phyloP scores from a whole-genome alignment of 30 jellyfish, hydroid and myxozoan species.

The Pelagia noctiluca region DNA sequence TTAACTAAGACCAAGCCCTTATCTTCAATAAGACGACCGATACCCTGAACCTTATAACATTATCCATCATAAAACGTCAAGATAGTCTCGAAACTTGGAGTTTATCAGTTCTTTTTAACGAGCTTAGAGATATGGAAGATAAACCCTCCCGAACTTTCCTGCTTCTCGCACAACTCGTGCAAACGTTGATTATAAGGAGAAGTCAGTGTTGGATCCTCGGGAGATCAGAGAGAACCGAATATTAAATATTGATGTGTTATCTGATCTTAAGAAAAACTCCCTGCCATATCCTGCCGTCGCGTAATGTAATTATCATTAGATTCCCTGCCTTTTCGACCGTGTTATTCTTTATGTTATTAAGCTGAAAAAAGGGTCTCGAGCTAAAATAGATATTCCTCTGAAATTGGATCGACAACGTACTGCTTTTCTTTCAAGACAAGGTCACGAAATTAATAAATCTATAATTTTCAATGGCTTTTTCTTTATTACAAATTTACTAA shows the following conservation, averaged over 20 bases:
- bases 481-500: too few relatives aligned
- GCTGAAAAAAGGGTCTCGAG: slow-evolving; percentile 16
- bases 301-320: slow-evolving; percentile 53
- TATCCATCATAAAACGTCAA: slow-evolving; percentile 9
- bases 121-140: too few relatives aligned
- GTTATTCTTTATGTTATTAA: slow-evolving; percentile 52
- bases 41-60: background rate
- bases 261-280: slow-evolving; percentile 58
- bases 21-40: slow-evolving; percentile 3
- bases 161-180: background rate
- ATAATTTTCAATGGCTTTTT: too few relatives aligned
- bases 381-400: background rate
- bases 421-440: too few relatives aligned
- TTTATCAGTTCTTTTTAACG: too few relatives aligned
- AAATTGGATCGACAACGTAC: slow-evolving; percentile 10
- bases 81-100: background rate
- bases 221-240: slow-evolving; percentile 56
- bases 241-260: slow-evolving; percentile 56
- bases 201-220: background rate
- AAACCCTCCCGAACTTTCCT: background rate
- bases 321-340: slow-evolving; percentile 63
- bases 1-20: background rate
- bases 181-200: background rate
- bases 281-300: slow-evolving; percentile 74
- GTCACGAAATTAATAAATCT: too few relatives aligned